Base-by-base conservation (phyloP, 1,140 invertebrate species). In the Andricus grossulariae region DNA sequence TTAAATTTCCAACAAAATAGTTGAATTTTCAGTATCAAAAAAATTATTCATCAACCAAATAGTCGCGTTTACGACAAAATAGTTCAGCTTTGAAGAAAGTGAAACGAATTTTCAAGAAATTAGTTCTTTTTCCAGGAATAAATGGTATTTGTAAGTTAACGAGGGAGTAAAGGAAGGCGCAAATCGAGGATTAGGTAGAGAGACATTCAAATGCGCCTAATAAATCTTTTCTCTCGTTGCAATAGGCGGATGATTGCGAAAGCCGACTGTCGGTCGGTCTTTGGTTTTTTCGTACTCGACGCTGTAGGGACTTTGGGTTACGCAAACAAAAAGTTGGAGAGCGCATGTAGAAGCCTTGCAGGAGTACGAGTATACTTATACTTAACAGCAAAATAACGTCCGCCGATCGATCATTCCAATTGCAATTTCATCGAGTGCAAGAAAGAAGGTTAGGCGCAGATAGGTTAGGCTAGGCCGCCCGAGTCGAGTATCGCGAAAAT, bases 401-500 rank as follows among this genome's bases (percentile, higher is more conserved):
- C 73, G 79, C 72, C 66, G 25, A 83, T 80, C 76, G 72, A 79
- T 79, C 77, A 77, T 75, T 80, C 79, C 77, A 82, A 87, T 84
- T 80, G 85, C 80, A 84, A 88, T 87, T 83, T 85, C 83, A 83
- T 86, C 80, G 71, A 39, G 19, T 60, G 78, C 80, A 81, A 82
- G 82, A 86, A 88, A 88, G 83, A 88, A 88, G 87, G 86, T 82
- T 84, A 82, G 82, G 78, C 74, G 32, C 51, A 74, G 18, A 74
- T 73, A 81, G 76, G 79, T 85, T 88, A 86, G 86, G 84, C 85
- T 83, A 84, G 81, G 79, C 73, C 77, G 80, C 74, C 76, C 77
- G 79, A 84, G 77, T 81, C 80, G 82, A 80, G 80, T 85, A 83
- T 83, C 84, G 84, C 84, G 86, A 88, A 88, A 88, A 88, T 87